phyloP scores from a whole-genome alignment of 1,140 invertebrate species.

The Drosophila bipectinata region DNA sequence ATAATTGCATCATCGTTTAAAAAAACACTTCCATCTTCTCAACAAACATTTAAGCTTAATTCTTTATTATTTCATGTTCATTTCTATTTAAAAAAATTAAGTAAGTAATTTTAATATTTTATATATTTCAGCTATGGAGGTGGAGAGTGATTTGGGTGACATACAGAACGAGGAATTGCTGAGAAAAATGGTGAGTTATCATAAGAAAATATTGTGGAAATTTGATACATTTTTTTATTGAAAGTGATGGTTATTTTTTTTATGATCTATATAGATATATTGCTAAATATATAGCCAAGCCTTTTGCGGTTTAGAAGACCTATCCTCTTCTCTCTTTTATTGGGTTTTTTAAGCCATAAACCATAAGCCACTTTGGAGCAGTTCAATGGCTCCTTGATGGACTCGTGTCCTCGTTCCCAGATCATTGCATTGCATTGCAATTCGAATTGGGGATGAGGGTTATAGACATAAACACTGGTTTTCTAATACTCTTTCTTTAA shows the following conservation, averaged over 20 bases:
- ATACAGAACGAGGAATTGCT: slow-evolving; percentile 90
- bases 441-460: neutral
- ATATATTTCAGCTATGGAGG: slow-evolving; percentile 73
- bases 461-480: slow-evolving; percentile 32
- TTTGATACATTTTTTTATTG: neutral
- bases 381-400: slow-evolving; percentile 34
- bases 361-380: neutral
- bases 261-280: neutral
- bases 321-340: neutral
- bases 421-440: slow-evolving; percentile 11
- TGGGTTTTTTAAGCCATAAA: neutral
- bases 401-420: slow-evolving; percentile 18
- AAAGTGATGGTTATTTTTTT: neutral
- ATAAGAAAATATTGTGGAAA: neutral
- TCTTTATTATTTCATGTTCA: neutral
- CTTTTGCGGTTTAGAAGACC: neutral
- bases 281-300: neutral
- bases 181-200: slow-evolving; percentile 87
- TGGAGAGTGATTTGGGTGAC: slow-evolving; percentile 87
- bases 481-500: neutral
- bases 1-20: slow-evolving; percentile 47
- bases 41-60: neutral
- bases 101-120: slow-evolving; percentile 14
- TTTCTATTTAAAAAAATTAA: slow-evolving; percentile 1
- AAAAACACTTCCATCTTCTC: neutral